A percentile compares a stretch with the other conserved stretches of the same genome.
phyloP scores from a whole-genome alignment of 2,888 invertebrate species.

The Lasioglossum oenotherae region DNA sequence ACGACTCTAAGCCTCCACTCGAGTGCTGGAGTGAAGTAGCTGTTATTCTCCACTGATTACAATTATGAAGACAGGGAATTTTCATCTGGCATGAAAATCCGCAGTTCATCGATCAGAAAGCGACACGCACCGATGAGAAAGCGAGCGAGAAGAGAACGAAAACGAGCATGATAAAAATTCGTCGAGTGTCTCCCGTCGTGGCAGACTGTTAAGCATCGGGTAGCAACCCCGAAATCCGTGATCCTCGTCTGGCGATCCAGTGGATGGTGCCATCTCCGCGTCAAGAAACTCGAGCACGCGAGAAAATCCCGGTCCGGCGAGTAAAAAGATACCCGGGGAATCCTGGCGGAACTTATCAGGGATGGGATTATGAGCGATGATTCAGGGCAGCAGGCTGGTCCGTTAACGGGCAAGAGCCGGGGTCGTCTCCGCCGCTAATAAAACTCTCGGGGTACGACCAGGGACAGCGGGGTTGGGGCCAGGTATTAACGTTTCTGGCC shows the following conservation, averaged over 20 bases:
- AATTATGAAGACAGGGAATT: too few species aligned
- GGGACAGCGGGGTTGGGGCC: background rate
- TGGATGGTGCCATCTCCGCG: background rate
- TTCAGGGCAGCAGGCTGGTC: slow-evolving; percentile 30
- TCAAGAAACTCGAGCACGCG: background rate
- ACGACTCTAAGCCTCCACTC: too few species aligned
- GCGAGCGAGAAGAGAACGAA: background rate
- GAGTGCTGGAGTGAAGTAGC: too few species aligned
- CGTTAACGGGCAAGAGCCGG: slow-evolving; percentile 35
- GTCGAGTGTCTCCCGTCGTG: background rate
- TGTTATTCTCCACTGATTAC: too few species aligned
- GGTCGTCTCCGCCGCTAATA: slow-evolving; percentile 39
- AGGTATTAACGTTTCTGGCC: slow-evolving; percentile 59
- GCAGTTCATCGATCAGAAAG: background rate
- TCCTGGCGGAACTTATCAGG: slow-evolving; percentile 27
- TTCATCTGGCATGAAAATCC: background rate
- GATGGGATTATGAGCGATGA: slow-evolving; percentile 46
- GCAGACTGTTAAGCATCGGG: background rate
- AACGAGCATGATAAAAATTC: background rate
- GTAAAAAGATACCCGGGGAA: background rate
- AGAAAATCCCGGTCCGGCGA: slow-evolving; percentile 8
- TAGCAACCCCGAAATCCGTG: background rate
- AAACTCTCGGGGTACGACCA: slow-evolving; percentile 35
- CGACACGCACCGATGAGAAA: too few species aligned
- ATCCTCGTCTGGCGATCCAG: background rate